These are phyloP conservation scores for Acrocephalus scirpaceus DNA, from an alignment of 2,797 vertebrate genomes.

Conservation along the genomic window DNA sequence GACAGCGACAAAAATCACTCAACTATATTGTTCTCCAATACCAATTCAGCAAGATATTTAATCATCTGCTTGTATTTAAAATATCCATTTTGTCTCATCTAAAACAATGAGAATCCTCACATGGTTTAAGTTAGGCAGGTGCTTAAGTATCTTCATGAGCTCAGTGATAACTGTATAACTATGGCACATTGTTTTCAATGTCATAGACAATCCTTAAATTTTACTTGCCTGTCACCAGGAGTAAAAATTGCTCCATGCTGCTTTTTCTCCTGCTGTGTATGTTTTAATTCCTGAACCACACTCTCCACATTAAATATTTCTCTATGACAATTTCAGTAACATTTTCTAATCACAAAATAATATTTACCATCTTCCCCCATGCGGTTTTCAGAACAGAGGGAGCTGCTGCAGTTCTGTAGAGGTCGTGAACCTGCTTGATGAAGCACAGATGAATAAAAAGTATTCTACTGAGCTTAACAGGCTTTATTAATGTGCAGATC, in stretches of 20 bases:
- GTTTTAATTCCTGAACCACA: conserved; percentile 66
- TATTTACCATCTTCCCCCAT: conserved; percentile 73
- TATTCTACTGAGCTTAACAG: conserved; percentile 73
- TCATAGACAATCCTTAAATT: conserved; percentile 18
- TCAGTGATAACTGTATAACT: not conserved
- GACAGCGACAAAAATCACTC: not conserved
- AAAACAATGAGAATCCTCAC: not conserved
- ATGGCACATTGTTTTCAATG: not conserved
- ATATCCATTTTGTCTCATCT: not conserved
- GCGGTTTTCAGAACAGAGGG: conserved; percentile 68
- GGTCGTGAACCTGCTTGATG: conserved; percentile 79
- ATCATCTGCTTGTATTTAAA: not conserved
- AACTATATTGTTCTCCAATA: not conserved
- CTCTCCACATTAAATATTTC: conserved; percentile 64
- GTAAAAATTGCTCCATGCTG: conserved; percentile 43
- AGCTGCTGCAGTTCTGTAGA: conserved; percentile 70
- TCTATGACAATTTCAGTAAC: conserved; percentile 74
- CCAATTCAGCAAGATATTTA: not conserved
- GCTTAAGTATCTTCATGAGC: conserved; percentile 4
- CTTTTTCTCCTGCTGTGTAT: conserved; percentile 45
- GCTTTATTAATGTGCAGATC: conserved; percentile 75
- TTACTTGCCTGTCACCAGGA: conserved; percentile 30
- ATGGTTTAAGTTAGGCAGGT: conserved; percentile 47
- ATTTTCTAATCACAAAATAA: conserved; percentile 81
- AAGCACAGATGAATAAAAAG: conserved; percentile 78